These are phyloP conservation scores for Pitta sordida DNA, from an alignment of 2,113 vertebrate species.

Conservation along the genomic window DNA sequence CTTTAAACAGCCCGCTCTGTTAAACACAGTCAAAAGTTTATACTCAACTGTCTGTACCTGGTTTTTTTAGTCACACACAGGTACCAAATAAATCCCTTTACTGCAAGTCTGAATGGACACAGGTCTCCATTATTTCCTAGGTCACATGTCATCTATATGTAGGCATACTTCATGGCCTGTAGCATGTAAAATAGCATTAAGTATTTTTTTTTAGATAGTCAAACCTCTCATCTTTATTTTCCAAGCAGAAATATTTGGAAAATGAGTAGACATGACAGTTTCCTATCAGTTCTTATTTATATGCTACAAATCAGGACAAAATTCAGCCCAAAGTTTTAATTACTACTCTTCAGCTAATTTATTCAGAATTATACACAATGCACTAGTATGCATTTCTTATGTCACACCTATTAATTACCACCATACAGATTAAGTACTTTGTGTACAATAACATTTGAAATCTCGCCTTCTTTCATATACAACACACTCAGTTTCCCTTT, in stretches of 20 bases:
- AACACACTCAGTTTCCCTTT: neutral
- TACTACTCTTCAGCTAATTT: neutral
- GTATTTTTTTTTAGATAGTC: neutral
- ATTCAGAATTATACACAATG: neutral
- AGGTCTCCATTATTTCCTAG: neutral
- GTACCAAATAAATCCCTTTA: fast-evolving
- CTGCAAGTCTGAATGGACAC: neutral
- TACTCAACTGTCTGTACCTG: neutral
- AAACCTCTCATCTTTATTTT: neutral
- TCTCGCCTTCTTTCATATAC: neutral
- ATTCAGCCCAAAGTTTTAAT: neutral
- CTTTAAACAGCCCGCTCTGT: neutral
- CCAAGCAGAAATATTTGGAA: neutral
- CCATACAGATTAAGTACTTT: neutral
- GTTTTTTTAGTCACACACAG: neutral
- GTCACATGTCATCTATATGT: fast-evolving
- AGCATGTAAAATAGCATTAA: neutral
- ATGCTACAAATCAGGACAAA: neutral
- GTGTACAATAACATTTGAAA: neutral
- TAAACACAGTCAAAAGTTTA: neutral
- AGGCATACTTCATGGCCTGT: neutral
- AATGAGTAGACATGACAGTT: neutral
- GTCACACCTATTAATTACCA: neutral
- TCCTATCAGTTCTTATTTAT: neutral
- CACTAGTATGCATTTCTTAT: neutral